Percentiles rank a stretch among this genome's conserved stretches.
Evolutionary conservation across 2,888 invertebrate species (phyloP).

Genomic region (Nasonia oneida): DNA sequence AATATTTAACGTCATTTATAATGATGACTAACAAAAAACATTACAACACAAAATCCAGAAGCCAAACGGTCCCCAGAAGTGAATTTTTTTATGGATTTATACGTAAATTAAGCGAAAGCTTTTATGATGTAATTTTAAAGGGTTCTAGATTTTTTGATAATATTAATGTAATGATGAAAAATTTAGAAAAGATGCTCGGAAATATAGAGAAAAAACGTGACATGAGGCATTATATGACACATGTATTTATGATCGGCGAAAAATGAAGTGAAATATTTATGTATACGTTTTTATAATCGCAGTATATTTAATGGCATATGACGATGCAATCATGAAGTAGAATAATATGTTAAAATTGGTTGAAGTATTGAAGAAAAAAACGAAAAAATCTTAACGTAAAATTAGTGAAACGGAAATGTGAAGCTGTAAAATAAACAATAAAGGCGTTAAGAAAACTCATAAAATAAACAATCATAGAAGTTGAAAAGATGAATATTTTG

Average conservation of each 20-base stretch:
- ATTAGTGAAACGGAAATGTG: constrained; percentile 67
- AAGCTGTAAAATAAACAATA: constrained; percentile 64
- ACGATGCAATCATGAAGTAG: too few relatives aligned
- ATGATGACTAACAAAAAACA: too few relatives aligned
- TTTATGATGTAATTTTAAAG: constrained; percentile 71
- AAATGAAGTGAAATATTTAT: constrained; percentile 37
- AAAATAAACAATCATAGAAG: constrained; percentile 55
- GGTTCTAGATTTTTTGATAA: constrained; percentile 68
- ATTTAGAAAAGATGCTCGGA: constrained; percentile 74
- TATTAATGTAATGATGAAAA: constrained; percentile 73
- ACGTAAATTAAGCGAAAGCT: constrained; percentile 75
- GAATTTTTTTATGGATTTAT: constrained; percentile 69
- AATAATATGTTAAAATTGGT: constrained; percentile 66
- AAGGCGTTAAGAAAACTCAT: constrained; percentile 63
- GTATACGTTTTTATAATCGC: constrained; percentile 43
- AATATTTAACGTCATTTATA: too few relatives aligned
- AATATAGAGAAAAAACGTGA: constrained; percentile 70
- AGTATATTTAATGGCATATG: neutral
- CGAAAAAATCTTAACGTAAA: constrained; percentile 65
- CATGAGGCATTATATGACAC: constrained; percentile 66
- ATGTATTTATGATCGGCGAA: constrained; percentile 56
- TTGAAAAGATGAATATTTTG: constrained; percentile 68
- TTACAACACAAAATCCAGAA: constrained; percentile 27
- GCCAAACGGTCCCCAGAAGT: constrained; percentile 58
- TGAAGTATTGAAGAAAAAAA: constrained; percentile 71